Evolutionary conservation across 2,113 vertebrate species (phyloP).

Genomic region (Osmerus eperlanus): DNA sequence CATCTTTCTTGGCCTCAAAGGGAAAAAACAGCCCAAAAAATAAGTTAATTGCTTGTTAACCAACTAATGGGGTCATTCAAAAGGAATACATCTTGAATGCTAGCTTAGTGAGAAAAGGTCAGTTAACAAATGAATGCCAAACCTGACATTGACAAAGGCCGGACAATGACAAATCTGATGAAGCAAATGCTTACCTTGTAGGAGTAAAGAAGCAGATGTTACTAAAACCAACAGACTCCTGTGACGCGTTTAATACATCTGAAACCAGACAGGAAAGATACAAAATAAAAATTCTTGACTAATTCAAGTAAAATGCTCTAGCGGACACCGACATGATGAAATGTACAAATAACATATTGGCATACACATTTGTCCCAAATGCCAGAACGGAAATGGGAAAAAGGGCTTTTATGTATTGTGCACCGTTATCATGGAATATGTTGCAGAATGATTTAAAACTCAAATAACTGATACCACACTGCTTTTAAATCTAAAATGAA

Average conservation of each 20-base stretch:
- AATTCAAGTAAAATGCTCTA: background rate
- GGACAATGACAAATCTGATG: no score
- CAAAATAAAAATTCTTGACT: background rate
- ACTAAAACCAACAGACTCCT: constrained; percentile 79
- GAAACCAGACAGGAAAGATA: constrained; percentile 1
- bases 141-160: no score
- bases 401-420: no score
- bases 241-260: constrained; percentile 74
- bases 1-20: background rate
- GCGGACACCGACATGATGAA: background rate
- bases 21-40: background rate
- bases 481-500: no score
- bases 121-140: no score
- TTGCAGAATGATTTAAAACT: no score
- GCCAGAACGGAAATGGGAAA: no score
- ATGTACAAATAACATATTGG: background rate
- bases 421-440: no score
- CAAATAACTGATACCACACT: no score
- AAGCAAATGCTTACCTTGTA: constrained; percentile 59
- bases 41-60: background rate
- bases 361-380: background rate
- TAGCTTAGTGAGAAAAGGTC: background rate
- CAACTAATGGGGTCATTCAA: background rate
- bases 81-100: background rate
- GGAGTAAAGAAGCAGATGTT: constrained; percentile 77